phyloP scores from a whole-genome alignment of 1,140 invertebrate species.

The Aphaenogaster ashmeadi region DNA sequence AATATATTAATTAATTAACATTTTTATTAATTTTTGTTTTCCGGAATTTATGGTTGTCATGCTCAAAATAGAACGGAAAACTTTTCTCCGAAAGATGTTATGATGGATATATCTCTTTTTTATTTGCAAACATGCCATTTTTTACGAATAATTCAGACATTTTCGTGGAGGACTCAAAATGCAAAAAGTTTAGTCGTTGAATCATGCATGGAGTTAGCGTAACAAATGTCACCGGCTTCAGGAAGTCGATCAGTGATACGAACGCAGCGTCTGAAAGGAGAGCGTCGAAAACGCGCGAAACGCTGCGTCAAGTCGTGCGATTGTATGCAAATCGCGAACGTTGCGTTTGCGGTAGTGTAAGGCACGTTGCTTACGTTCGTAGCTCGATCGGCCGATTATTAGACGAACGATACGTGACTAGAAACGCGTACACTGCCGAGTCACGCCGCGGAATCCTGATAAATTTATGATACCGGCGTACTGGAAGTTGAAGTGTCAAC shows the following conservation, averaged over 20 bases:
- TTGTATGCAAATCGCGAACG: constrained; percentile 72
- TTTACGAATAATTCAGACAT: neutral
- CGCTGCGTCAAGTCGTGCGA: constrained; percentile 70
- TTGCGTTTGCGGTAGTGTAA: constrained; percentile 52
- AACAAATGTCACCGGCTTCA: constrained; percentile 38
- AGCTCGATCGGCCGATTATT: constrained; percentile 70
- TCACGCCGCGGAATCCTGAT: constrained; percentile 42
- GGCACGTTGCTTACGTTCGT: constrained; percentile 32
- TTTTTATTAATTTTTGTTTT: constrained; percentile 4
- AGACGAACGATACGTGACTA: constrained; percentile 67
- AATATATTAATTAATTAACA: constrained; percentile 31
- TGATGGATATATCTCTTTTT: neutral
- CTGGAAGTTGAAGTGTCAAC: constrained; percentile 9
- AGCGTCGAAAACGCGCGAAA: constrained; percentile 72
- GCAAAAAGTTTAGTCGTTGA: neutral
- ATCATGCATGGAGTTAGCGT: neutral
- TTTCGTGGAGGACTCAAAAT: neutral
- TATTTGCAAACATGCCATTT: neutral
- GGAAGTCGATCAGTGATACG: constrained; percentile 17
- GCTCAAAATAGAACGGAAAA: neutral
- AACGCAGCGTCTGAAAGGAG: constrained; percentile 37
- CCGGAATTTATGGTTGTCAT: neutral
- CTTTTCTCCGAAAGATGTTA: neutral
- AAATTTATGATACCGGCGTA: constrained; percentile 37
- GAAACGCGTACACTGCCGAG: constrained; percentile 33